phyloP scores from a whole-genome alignment of 1,140 invertebrate species.

The Zaprionus tsacasi region DNA sequence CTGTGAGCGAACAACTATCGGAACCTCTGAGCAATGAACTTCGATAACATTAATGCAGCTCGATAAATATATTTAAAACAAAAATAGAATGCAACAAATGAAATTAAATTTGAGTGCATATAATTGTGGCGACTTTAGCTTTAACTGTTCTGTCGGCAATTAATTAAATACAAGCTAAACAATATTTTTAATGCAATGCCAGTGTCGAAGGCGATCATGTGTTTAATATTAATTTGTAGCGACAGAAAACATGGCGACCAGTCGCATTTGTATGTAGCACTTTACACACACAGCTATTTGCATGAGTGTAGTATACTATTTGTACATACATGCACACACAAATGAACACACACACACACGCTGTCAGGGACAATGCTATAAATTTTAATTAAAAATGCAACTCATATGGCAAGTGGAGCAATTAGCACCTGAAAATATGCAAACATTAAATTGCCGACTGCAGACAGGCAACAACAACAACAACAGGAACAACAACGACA shows the following conservation, averaged over 20 bases:
- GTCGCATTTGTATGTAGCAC: constrained; percentile 55
- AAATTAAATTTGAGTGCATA: neutral
- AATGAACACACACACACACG: constrained; percentile 2
- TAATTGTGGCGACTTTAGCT: constrained; percentile 42
- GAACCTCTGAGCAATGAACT: too few species aligned
- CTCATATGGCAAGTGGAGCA: constrained; percentile 83
- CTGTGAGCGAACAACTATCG: too few species aligned
- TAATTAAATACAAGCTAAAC: constrained; percentile 81
- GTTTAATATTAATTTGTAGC: constrained; percentile 80
- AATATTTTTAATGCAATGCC: constrained; percentile 81
- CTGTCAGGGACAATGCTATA: constrained; percentile 39
- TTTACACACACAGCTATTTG: constrained; percentile 8
- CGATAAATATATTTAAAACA: too few species aligned
- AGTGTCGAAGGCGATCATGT: constrained; percentile 80
- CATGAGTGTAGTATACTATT: neutral
- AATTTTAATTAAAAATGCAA: constrained; percentile 84
- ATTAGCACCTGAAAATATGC: constrained; percentile 84
- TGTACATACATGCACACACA: neutral
- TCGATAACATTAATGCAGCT: too few species aligned
- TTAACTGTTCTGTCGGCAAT: constrained; percentile 60
- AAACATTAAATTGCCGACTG: constrained; percentile 81
- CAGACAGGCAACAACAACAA: constrained; percentile 44
- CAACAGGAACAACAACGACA: constrained; percentile 40
- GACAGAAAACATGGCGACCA: constrained; percentile 73
- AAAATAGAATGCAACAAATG: neutral